These are phyloP conservation scores for Lepidocyrtoides sp. DNA, from an alignment of 2,888 invertebrate species.

Conservation along the genomic window DNA sequence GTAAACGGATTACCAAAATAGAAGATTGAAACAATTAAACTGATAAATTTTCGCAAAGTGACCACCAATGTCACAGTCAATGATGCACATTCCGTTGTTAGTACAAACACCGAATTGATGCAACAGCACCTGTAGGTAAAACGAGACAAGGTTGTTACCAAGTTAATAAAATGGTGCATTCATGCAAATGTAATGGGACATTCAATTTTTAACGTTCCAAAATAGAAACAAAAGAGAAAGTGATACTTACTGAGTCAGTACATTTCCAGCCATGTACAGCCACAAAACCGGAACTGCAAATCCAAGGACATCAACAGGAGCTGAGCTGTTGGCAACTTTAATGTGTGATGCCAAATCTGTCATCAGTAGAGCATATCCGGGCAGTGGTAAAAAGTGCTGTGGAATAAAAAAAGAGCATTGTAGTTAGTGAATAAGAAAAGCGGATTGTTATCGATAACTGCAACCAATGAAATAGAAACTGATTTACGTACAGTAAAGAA, in stretches of 20 bases:
- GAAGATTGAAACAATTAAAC: slow-evolving; percentile 97
- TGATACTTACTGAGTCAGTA: slow-evolving; percentile 94
- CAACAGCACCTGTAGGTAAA: slow-evolving; percentile 91
- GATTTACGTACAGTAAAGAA: slow-evolving; percentile 91
- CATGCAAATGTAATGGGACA: background rate
- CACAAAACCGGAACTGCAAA: slow-evolving; percentile 91
- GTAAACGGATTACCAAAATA: slow-evolving; percentile 99
- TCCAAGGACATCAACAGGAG: slow-evolving; percentile 88
- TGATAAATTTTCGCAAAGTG: slow-evolving; percentile 97
- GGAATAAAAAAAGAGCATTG: background rate
- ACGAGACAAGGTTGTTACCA: slow-evolving; percentile 64
- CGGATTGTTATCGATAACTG: background rate
- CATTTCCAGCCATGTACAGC: slow-evolving; percentile 93
- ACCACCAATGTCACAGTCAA: slow-evolving; percentile 98
- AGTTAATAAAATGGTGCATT: background rate
- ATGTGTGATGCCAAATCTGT: slow-evolving; percentile 93
- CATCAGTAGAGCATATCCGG: slow-evolving; percentile 94
- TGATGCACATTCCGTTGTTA: slow-evolving; percentile 97
- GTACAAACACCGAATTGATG: slow-evolving; percentile 97
- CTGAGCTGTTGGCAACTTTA: slow-evolving; percentile 91
- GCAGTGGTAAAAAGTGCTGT: slow-evolving; percentile 95
- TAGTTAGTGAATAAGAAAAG: background rate
- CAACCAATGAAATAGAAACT: background rate
- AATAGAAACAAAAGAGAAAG: background rate
- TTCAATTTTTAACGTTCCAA: background rate